Evolutionary conservation across 2,797 vertebrate species (phyloP).

Genomic region (Enteromius unitaeniatus): DNA sequence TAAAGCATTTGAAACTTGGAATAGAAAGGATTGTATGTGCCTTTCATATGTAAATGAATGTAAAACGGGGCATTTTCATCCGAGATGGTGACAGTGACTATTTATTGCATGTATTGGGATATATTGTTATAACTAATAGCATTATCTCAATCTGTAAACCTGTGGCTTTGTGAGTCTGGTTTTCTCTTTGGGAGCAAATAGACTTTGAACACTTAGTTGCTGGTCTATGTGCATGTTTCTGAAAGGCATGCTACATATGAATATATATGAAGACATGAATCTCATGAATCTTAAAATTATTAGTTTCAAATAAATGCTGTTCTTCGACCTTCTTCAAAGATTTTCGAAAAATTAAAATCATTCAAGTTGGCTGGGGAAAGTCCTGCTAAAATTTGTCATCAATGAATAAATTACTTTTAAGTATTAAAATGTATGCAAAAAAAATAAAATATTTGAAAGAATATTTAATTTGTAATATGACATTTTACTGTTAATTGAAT

Average conservation of each 20-base stretch:
- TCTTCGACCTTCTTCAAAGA: too few species aligned
- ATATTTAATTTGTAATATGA: too few species aligned
- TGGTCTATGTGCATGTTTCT: background rate
- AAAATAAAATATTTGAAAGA: too few species aligned
- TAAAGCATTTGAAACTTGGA: background rate
- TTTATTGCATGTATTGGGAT: background rate
- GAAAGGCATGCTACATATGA: background rate
- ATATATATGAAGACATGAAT: background rate
- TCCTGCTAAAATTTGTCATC: too few species aligned
- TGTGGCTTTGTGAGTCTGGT: background rate
- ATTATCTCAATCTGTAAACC: background rate
- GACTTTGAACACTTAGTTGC: background rate
- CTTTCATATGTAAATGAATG: conserved; percentile 2
- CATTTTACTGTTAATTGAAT: background rate
- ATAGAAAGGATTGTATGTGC: background rate
- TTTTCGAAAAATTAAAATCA: too few species aligned
- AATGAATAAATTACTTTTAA: too few species aligned
- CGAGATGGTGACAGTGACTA: background rate
- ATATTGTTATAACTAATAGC: background rate
- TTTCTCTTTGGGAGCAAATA: conserved; percentile 7
- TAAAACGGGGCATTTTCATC: background rate
- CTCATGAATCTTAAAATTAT: too few species aligned
- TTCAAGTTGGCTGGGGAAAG: too few species aligned
- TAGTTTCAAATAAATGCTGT: too few species aligned
- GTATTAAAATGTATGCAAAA: too few species aligned